Percentiles rank a stretch among this genome's conserved stretches.
Evolutionary conservation across 2,888 invertebrate species (phyloP).

Genomic region (Cotesia congregata): DNA sequence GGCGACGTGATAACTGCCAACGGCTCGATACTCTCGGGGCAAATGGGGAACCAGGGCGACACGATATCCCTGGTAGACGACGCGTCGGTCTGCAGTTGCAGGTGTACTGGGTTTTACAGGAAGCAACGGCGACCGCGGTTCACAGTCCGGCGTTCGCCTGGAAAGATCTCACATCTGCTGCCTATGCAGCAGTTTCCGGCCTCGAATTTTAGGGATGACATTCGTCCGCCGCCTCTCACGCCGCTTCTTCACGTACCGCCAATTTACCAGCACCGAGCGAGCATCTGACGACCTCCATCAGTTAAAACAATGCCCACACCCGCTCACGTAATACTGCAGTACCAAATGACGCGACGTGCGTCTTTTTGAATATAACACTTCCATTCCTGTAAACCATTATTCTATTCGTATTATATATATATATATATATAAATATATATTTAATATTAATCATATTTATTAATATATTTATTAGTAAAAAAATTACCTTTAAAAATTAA

Average conservation of each 20-base stretch:
- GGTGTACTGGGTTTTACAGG: conserved; percentile 69
- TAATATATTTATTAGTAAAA: conserved; percentile 27
- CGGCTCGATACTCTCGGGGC: conserved; percentile 88
- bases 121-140: conserved; percentile 70
- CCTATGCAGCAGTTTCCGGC: conserved; percentile 69
- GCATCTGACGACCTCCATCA: conserved; percentile 64
- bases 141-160: conserved; percentile 73
- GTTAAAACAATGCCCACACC: conserved; percentile 51
- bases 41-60: conserved; percentile 69
- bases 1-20: conserved; percentile 97
- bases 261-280: conserved; percentile 68
- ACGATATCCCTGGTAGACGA: conserved; percentile 68
- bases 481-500: neutral
- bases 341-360: conserved; percentile 48
- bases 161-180: conserved; percentile 72
- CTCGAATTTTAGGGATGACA: conserved; percentile 56
- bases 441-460: conserved; percentile 13
- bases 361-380: conserved; percentile 41
- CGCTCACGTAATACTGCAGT: conserved; percentile 45
- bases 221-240: conserved; percentile 62
- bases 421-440: conserved; percentile 26
- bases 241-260: conserved; percentile 65
- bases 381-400: neutral
- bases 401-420: neutral
- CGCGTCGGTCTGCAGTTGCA: conserved; percentile 71